Evolutionary conservation across 2,888 invertebrate species (phyloP), one percentile per base, ranked within the genome.

Genomic region (Chamaedrilus cognettii): DNA sequence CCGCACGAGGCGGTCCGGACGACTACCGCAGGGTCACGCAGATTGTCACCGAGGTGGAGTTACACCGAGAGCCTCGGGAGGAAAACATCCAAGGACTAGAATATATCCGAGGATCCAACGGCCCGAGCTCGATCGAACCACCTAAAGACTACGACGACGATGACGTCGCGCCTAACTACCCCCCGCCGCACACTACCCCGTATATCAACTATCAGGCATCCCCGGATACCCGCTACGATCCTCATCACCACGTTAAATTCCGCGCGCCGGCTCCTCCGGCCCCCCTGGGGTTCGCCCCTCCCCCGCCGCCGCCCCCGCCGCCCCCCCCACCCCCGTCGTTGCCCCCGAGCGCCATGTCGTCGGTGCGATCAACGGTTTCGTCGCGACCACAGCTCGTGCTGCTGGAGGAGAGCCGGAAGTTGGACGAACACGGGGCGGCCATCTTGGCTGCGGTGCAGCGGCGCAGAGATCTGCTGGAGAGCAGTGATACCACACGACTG

Each of bases 141-240:
- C n/a, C n/a, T n/a, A n/a, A n/a, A n/a, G 42, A 42, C 42, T 42
- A 42, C 42, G 42, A 42, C 19, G 42, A 42, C 42, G 42, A 42
- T 19, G 42, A 42, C 42, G 42, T 11, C 42, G 19, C 11, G 19
- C 19, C 19, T 19, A 19, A 11, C 42, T 11, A 42, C 42, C 7
- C 7, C 11, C 19, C 19, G 11, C 7, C 19, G 11, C 11, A 11
- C 19, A 19, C 19, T 7, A 42, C 42, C 11, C n/a, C n/a, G n/a
- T n/a, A n/a, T n/a, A n/a, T n/a, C n/a, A n/a, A n/a, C n/a, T n/a
- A n/a, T n/a, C n/a, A n/a, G n/a, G n/a, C n/a, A n/a, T 42, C 42
- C 7, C 11, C 7, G 19, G 42, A 42, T 42, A 19, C 11, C 11
- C 11, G 42, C 42, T 42, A 42, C 42, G 42, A 42, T 19, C 11